These are phyloP conservation scores for Acanthosepion lycidas DNA, from an alignment of 2,888 invertebrate species.

Conservation along the genomic window DNA sequence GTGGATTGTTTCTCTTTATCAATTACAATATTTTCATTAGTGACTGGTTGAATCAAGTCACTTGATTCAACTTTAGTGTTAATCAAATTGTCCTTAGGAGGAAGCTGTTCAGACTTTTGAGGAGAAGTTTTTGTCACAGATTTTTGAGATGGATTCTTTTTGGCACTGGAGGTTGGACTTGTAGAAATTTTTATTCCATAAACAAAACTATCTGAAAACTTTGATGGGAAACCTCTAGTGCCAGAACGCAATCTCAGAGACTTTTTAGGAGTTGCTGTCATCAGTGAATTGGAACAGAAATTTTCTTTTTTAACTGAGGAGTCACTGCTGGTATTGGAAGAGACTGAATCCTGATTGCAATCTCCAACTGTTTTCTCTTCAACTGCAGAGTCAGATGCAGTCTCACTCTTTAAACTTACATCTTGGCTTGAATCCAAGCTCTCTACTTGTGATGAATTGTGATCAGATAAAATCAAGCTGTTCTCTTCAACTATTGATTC, in stretches of 20 bases:
- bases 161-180: not conserved
- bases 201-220: slow-evolving; percentile 41
- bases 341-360: not conserved
- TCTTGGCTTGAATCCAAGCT: not conserved
- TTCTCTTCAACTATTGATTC: not conserved
- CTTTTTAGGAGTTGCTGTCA: slow-evolving; percentile 13
- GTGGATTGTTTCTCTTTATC: not conserved
- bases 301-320: not conserved
- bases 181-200: slow-evolving; percentile 45
- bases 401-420: not conserved
- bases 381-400: not conserved
- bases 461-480: not conserved
- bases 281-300: not conserved
- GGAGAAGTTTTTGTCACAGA: slow-evolving; percentile 45
- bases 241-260: slow-evolving; percentile 42
- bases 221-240: slow-evolving; percentile 34
- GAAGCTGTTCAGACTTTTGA: not conserved
- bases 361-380: not conserved
- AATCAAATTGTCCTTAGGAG: not conserved
- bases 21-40: not conserved
- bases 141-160: not conserved
- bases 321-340: not conserved
- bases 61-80: not conserved
- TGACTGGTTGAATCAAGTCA: no score
- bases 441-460: not conserved